Base-by-base conservation (phyloP, 2,888 invertebrate species). In the Standfussiana lucernea region DNA sequence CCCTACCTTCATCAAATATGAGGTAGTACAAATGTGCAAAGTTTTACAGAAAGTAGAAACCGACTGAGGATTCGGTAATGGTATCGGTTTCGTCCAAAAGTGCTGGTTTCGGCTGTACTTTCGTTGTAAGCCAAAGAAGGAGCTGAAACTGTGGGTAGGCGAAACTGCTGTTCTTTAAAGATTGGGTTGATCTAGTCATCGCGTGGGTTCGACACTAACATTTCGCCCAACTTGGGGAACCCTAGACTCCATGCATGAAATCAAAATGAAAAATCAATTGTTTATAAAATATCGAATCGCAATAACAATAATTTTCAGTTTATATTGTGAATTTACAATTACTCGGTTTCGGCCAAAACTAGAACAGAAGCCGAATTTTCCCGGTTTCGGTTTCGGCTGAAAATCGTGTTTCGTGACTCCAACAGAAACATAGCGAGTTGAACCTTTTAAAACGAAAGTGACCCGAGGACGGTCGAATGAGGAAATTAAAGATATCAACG, bases 401-500 rank as follows among this genome's bases (percentile, higher is more conserved):
- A 45, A 75, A n/a, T 47, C 2, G 0, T 45, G 21, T 53, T 37
- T 62, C 11, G 4, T 0, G 8, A 45, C 62, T 62, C 80, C 62
- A 72, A 15, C 82, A 66, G 73, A 81, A 76, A 79, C 79, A 88
- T 82, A 83, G 84, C 79, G 79, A 72, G 45, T 61, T 69, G 70
- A 78, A 81, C 88, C 88, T 85, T 88, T 87, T 82, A 80, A 79
- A 82, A 84, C 71, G 86, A 86, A 90, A 87, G 86, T 90, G 89
- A 86, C 85, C 88, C 86, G 86, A 82, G 88, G 88, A 89, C 89
- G 89, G 67, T 66, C 75, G 76, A 88, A 90, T 89, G 89, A 87
- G 90, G 90, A 90, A 92, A 91, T 92, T 92, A 91, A 89, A 91
- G 90, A 90, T 90, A 88, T 91, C 90, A 90, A 89, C 90, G 91